Evolutionary conservation across 2,888 invertebrate genomes (phyloP).

Genomic region (Acanthosepion esculentum): DNA sequence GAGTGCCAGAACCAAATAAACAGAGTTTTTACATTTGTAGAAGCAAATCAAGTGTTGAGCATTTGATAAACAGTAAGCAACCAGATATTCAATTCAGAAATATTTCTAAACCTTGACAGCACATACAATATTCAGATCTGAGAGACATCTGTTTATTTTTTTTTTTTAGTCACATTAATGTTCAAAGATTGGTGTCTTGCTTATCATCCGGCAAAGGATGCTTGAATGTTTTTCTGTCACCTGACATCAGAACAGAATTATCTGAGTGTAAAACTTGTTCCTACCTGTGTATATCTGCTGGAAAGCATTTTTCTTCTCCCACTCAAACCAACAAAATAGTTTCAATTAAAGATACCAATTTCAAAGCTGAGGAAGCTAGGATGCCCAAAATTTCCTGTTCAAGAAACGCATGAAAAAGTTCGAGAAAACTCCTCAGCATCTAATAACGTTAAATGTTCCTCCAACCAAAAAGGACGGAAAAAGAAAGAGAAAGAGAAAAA

Average conservation of each 20-base stretch:
- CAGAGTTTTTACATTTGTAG: neutral
- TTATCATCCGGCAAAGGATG: neutral
- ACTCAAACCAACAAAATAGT: neutral
- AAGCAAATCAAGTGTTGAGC: neutral
- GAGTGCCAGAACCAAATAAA: neutral
- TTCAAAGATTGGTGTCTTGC: neutral
- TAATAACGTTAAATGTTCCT: no score
- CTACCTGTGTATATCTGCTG: neutral
- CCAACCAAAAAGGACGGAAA: no score
- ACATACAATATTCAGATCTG: neutral
- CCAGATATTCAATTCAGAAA: neutral
- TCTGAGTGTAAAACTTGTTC: neutral
- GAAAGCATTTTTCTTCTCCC: neutral
- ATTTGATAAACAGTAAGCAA: neutral
- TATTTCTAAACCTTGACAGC: neutral
- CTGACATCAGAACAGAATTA: neutral
- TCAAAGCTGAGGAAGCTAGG: neutral
- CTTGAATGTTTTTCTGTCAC: neutral
- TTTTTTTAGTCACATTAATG: no score
- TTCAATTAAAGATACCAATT: neutral
- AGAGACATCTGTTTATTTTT: no score
- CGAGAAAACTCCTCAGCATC: neutral
- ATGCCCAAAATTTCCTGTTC: neutral
- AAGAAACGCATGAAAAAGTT: neutral
- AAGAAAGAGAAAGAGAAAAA: no score